Evolutionary conservation across 2,113 vertebrate genomes (phyloP), one percentile per base, ranked within the genome.

Genomic region (Dunckerocampus dactyliophorus): DNA sequence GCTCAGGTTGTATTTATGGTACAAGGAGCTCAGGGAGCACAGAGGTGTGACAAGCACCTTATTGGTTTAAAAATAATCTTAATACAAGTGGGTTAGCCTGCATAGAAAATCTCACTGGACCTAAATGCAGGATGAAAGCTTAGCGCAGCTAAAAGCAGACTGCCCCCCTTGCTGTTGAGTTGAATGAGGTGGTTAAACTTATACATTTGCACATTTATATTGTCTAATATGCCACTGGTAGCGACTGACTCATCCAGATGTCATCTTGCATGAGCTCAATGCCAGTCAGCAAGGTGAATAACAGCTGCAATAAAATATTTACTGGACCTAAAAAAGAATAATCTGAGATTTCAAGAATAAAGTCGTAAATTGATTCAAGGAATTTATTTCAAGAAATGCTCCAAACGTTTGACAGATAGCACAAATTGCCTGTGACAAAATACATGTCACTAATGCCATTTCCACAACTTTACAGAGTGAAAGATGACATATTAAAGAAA

Each of bases 1-100:
- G 58, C 56, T 66, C 46, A 34, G 39, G 56, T 42, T 64, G 68
- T 77, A 80, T 82, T 83, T 77, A 78, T 58, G 60, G 68, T 67
- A 71, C 76, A 83, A 66, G 49, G 54, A 74, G 71, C 71, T 83
- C 56, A 31, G 70, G 63, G n/a, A 46, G 14, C 10, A 75, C 65
- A 59, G 66, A 15, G 24, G 45, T 57, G 19, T 61, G 58, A 72
- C 65, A 82, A 78, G 71, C 78, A 80, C 67, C 63, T 84, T 82
- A 83, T 55, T 63, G 62, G 64, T 72, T 85, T 88, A 87, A 71
- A 88, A 82, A 90, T 83, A 88, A 70, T 68, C 53, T 68, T 80
- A 69, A 82, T 76, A 80, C 69, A 73, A 82, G 65, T 77, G 67
- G 71, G 75, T 72, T 76, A 84, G 63, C 69, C 58, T 52, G 17